Evolutionary conservation across 2,888 invertebrate species (phyloP).

Genomic region (Drosophila neotestacea): DNA sequence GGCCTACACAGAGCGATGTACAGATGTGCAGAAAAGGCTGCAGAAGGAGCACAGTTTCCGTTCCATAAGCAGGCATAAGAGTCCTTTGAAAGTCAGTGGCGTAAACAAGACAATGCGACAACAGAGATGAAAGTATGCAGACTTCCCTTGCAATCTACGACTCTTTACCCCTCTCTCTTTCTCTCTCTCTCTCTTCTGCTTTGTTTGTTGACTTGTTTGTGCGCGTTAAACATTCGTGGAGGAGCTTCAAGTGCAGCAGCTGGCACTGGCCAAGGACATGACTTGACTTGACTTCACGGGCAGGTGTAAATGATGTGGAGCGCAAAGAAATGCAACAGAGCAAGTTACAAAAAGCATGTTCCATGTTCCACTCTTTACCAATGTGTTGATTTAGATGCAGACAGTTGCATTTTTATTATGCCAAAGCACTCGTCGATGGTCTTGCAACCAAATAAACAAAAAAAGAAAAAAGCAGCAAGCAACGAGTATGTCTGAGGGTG

Average conservation of each 20-base stretch:
- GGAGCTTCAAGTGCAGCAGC: conserved; percentile 52
- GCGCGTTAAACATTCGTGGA: conserved; percentile 67
- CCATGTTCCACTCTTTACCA: conserved; percentile 15
- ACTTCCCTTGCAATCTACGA: background rate
- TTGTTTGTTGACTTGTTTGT: conserved; percentile 54
- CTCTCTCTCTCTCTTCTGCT: conserved; percentile 16
- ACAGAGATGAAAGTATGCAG: conserved; percentile 34
- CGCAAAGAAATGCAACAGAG: conserved; percentile 55
- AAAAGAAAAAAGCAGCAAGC: background rate
- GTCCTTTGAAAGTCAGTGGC: conserved; percentile 74
- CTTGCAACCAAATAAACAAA: conserved; percentile 22
- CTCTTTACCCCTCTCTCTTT: background rate
- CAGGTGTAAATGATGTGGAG: conserved; percentile 75
- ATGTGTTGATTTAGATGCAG: conserved; percentile 60
- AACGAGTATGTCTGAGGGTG: conserved; percentile 23
- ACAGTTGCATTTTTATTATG: conserved; percentile 73
- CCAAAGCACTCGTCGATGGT: conserved; percentile 56
- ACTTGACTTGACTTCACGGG: conserved; percentile 57
- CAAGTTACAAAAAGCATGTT: background rate
- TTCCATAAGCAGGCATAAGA: conserved; percentile 51
- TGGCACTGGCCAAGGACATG: conserved; percentile 59
- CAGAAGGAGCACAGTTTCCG: conserved; percentile 56
- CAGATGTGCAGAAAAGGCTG: conserved; percentile 10
- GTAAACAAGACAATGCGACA: conserved; percentile 71
- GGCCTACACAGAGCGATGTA: conserved; percentile 22